Evolutionary conservation across 2,888 invertebrate species (phyloP), one percentile per base, ranked within the genome.

Genomic region (Amphiduros pacificus): DNA sequence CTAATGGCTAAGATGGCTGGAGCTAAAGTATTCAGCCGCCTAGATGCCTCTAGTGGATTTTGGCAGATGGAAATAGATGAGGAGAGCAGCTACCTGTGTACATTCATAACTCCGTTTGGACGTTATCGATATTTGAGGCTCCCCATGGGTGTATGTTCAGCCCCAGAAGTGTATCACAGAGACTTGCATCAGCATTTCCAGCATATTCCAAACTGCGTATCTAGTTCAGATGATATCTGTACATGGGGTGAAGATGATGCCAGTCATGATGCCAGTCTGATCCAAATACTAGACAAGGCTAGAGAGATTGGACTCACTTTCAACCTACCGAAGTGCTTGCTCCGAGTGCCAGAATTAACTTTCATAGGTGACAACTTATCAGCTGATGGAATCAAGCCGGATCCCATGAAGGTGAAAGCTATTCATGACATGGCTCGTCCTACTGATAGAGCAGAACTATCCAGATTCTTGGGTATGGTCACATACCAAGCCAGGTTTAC

Each of bases 101-200:
- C 64, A 2, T 69, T 67, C 40, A 57, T 61, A 51, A 61, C 61
- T 3, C 40, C 36, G 20, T 64, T 63, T 20, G 67, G 67, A n/a
- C 27, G 70, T 11, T 69, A 61, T 51, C 1, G 67, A 51, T 70
- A 63, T 66, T 48, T 55, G 2, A 48, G 66, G 49, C 50, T 70
- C 22, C 65, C 67, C 6, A 67, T 70, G 41, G 67, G 67, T 11
- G 20, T 53, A 17, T 58, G n/a, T n/a, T n/a, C n/a, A n/a, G n/a
- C n/a, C n/a, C n/a, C n/a, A n/a, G n/a, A n/a, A n/a, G n/a, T n/a
- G n/a, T n/a, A n/a, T n/a, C n/a, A n/a, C n/a, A n/a, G n/a, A n/a
- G n/a, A n/a, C n/a, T n/a, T n/a, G n/a, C n/a, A n/a, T n/a, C n/a
- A n/a, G n/a, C n/a, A n/a, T n/a, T n/a, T n/a, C n/a, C n/a, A n/a